Conservation (phyloP, 92 coral and sea anemone species). For the Siderastrea radians region DNA sequence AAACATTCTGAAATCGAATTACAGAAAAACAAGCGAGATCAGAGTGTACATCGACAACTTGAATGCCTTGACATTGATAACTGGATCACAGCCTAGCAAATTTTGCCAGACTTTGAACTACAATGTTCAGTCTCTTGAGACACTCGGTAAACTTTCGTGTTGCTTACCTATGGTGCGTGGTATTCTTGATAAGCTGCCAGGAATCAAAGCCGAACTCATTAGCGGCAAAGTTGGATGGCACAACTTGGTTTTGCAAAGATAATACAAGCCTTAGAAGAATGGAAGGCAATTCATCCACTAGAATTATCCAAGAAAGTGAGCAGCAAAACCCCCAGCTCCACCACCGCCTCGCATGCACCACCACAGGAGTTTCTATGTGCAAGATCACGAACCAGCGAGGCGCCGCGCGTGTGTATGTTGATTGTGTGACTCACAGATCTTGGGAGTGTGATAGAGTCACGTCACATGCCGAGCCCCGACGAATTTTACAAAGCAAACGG, state of each 20-base stretch:
- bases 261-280: constrained; percentile 52
- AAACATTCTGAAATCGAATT: constrained; percentile 22
- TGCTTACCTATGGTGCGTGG: constrained; percentile 64
- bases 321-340: not conserved
- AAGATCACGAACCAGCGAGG: not conserved
- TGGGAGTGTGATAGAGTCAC: constrained; percentile 54
- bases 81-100: constrained; percentile 18
- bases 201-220: constrained; percentile 62
- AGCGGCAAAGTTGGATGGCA: constrained; percentile 61
- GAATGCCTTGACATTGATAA: constrained; percentile 30
- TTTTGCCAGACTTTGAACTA: constrained; percentile 47
- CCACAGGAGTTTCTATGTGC: constrained; percentile 38
- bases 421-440: constrained; percentile 58
- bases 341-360: constrained; percentile 33
- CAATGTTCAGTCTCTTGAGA: constrained; percentile 57
- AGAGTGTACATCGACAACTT: constrained; percentile 19
- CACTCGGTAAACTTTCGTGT: constrained; percentile 54
- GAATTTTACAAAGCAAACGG: constrained; percentile 34
- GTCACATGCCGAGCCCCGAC: constrained; percentile 34
- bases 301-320: not conserved
- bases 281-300: constrained; percentile 69
- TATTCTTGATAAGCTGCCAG: constrained; percentile 58
- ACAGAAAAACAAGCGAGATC: constrained; percentile 16
- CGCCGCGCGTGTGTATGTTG: constrained; percentile 53
- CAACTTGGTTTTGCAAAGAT: constrained; percentile 63